Conservation (phyloP, 2,113 vertebrate species). For the Pelusios castaneus region DNA sequence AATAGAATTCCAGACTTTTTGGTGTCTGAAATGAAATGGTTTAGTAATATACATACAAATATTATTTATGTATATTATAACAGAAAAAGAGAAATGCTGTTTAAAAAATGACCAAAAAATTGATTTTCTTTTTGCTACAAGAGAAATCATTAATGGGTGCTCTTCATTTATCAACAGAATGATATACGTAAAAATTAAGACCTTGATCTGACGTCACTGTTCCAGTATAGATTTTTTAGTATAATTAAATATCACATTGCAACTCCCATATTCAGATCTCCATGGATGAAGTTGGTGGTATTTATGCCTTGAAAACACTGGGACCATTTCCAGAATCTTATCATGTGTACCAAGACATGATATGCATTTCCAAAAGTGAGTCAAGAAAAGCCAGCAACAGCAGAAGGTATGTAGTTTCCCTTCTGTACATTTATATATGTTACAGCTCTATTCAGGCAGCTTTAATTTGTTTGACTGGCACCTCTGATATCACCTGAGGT, state of each 20-base stretch:
- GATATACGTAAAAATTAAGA: not conserved
- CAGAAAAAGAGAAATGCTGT: not conserved
- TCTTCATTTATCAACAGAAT: not conserved
- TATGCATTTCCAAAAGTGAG: constrained; percentile 29
- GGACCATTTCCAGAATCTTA: constrained; percentile 49
- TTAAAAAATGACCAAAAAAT: not conserved
- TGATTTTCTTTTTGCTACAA: not conserved
- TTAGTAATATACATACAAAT: not conserved
- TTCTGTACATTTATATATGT: constrained; percentile 32
- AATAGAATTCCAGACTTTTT: constrained; percentile 32
- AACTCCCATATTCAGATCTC: not conserved
- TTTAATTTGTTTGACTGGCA: constrained; percentile 1
- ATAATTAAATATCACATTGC: not conserved
- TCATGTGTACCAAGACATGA: constrained; percentile 19
- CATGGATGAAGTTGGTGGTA: constrained; percentile 14
- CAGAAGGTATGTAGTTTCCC: constrained; percentile 34
- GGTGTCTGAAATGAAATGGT: constrained; percentile 40
- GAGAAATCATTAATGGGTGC: fast-evolving
- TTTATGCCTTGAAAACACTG: constrained; percentile 28
- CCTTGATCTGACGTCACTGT: not conserved
- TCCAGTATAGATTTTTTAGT: not conserved
- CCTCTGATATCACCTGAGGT: not conserved
- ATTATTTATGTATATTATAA: not conserved
- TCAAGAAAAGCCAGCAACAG: constrained; percentile 24
- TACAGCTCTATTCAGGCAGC: not conserved